phyloP scores from a whole-genome alignment of 2,113 vertebrate species.

The Dunckerocampus dactyliophorus region DNA sequence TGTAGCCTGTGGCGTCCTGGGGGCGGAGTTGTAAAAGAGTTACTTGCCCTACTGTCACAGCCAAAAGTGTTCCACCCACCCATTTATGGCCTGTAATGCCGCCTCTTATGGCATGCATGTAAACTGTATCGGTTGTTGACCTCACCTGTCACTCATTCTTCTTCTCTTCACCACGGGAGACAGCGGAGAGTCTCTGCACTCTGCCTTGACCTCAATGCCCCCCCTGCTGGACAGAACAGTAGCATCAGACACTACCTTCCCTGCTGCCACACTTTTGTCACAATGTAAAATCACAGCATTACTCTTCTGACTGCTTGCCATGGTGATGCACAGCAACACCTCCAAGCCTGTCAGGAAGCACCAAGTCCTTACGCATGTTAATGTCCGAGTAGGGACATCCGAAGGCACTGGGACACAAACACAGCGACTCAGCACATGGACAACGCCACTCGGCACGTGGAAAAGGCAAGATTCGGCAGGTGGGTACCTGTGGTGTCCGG shows the following conservation, averaged over 20 bases:
- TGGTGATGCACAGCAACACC: slow-evolving; percentile 40
- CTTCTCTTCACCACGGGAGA: slow-evolving; percentile 42
- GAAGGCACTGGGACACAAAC: slow-evolving; percentile 65
- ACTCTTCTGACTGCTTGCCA: slow-evolving; percentile 40
- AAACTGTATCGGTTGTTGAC: not conserved
- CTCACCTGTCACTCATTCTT: slow-evolving; percentile 39
- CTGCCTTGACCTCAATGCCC: slow-evolving; percentile 24
- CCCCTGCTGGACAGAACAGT: slow-evolving; percentile 14
- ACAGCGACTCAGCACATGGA: not conserved
- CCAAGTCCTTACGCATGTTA: slow-evolving; percentile 71
- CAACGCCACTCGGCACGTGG: not conserved
- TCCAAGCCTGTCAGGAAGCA: slow-evolving; percentile 71
- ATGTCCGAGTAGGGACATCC: slow-evolving; percentile 79
- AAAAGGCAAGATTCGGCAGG: not conserved
- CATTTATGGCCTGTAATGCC: no score
- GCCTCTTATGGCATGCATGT: no score
- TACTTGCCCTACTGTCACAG: not conserved
- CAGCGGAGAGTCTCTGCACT: slow-evolving; percentile 15
- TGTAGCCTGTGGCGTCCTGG: slow-evolving; percentile 55
- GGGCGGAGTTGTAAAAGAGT: slow-evolving; percentile 15
- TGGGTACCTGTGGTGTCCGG: slow-evolving; percentile 74
- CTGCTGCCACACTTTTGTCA: not conserved
- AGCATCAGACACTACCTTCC: not conserved
- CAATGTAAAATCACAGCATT: not conserved
- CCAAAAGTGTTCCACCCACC: not conserved